A percentile compares a stretch with the other conserved stretches of the same genome.
Evolutionary conservation across 1,140 invertebrate species (phyloP).

Genomic region (Saccostrea echinata): DNA sequence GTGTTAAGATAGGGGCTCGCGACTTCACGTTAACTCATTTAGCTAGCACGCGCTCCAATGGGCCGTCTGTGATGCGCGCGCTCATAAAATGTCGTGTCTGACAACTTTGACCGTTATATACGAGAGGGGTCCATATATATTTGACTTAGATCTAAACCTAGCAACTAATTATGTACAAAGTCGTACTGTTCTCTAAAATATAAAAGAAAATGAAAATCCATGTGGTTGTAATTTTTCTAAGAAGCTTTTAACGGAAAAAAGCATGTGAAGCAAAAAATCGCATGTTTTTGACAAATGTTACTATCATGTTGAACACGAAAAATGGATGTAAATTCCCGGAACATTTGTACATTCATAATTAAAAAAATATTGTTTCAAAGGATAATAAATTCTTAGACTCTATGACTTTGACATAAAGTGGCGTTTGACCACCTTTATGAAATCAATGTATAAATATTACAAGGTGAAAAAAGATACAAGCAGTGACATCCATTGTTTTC

Average conservation of each 20-base stretch:
- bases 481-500: not conserved
- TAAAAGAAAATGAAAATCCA: not conserved
- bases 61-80: not conserved
- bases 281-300: not conserved
- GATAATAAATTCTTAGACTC: not conserved
- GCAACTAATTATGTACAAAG: not conserved
- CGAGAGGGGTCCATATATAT: not conserved
- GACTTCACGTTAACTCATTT: not conserved
- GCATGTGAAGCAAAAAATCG: not conserved
- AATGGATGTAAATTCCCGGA: not conserved
- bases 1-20: not conserved
- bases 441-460: not conserved
- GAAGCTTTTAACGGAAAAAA: not conserved
- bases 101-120: conserved; percentile 8
- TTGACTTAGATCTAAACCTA: not conserved
- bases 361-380: not conserved
- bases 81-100: conserved; percentile 15
- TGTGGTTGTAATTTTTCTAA: not conserved
- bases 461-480: not conserved
- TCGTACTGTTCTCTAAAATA: conserved; percentile 16
- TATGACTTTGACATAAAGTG: not conserved
- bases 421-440: not conserved
- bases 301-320: not conserved
- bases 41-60: not conserved
- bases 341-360: not conserved